Evolutionary conservation across 2,113 vertebrate species (phyloP).

Genomic region (Xiphophorus couchianus): DNA sequence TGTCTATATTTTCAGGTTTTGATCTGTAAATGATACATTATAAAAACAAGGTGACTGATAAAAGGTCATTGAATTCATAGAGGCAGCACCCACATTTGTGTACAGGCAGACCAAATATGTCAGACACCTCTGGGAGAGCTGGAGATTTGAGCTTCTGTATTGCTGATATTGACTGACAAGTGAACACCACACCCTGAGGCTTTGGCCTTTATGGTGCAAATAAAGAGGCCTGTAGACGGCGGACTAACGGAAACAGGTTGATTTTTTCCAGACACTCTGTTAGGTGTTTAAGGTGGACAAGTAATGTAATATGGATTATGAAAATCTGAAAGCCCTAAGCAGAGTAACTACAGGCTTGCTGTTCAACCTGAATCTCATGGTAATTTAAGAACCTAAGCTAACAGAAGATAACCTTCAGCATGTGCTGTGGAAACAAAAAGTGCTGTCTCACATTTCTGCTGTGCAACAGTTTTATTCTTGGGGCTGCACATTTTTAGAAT

Average conservation of each 20-base stretch:
- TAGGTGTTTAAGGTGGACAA: conserved; percentile 1
- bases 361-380: not conserved
- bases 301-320: conserved; percentile 6
- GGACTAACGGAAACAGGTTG: conserved; percentile 2
- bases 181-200: conserved; percentile 35
- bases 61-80: conserved; percentile 3
- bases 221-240: conserved; percentile 9
- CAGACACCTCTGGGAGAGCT: conserved; percentile 32
- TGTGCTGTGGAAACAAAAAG: not conserved
- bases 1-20: not conserved
- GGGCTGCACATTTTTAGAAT: not conserved
- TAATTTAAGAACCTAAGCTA: not conserved
- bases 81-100: conserved; percentile 17
- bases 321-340: not conserved
- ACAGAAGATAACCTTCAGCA: not conserved
- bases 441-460: not conserved
- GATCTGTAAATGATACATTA: not conserved
- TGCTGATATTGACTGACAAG: conserved; percentile 58
- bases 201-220: conserved; percentile 25
- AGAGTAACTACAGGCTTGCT: not conserved
- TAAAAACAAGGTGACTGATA: not conserved
- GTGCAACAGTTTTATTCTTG: not conserved
- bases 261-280: conserved; percentile 14
- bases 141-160: conserved; percentile 37
- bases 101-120: conserved; percentile 2